Base-by-base conservation (phyloP, 2,113 vertebrate species). In the Rousettus leschenaultii region DNA sequence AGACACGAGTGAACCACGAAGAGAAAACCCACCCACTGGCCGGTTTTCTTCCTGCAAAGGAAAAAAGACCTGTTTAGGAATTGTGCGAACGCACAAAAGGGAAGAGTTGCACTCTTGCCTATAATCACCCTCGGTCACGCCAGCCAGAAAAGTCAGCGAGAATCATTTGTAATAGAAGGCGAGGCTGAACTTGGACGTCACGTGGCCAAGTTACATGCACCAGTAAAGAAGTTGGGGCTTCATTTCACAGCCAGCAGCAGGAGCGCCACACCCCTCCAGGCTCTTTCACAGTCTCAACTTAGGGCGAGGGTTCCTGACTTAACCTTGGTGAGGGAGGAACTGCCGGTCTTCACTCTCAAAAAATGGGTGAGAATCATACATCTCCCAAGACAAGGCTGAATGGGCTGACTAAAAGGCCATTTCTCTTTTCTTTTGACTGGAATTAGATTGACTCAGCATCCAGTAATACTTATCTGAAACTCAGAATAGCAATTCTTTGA, bases 1-100 rank as follows among this genome's bases (percentile, higher is more conserved):
- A 66, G 99, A 99, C 84, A 99, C 98, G 73, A 99, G 99, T 92
- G 99, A 99, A 18, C 99, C 98, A 28, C 99, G 99, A 80, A 99
- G 98, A 55, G 99, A 98, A 98, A 99, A 99, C 19, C 99, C 99
- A 80, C 99, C 99, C 3, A 98, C 99, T 0, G 99, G 99, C 92
- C 95, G 99, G 98, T 99, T 98, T 91, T 99, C 99, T 97, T 99
- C 99, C 99, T 99, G 95, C 73, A 96, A 79, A 89, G 8, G 33
- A 94, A 93, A 91, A 74, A 40, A 68, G 66, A 61, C 18, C 51
- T 86, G 75, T 65, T 74, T 43, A 94, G 68, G n/a, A 93, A 97
- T 8, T 19, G n/a, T 35, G 26, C 78, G 43, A 75, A 63, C 18
- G 30, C 43, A 88, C 45, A 77, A 21, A 96, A 96, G 24, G 51